Evolutionary conservation across 2,888 invertebrate genomes (phyloP).

Genomic region (Hetaerina titia): DNA sequence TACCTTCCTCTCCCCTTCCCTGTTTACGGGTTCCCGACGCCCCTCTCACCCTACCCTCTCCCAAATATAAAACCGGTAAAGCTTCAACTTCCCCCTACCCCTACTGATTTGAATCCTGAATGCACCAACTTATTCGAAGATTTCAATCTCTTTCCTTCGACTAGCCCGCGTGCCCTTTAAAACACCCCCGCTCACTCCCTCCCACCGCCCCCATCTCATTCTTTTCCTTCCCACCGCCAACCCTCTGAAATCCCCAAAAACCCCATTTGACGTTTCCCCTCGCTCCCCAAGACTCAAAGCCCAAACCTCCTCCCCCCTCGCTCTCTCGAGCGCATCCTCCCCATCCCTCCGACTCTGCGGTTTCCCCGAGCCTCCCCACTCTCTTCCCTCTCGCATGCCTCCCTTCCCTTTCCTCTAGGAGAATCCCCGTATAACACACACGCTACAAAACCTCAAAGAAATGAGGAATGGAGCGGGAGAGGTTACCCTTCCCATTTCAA

Average conservation of each 20-base stretch:
- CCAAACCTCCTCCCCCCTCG: not conserved
- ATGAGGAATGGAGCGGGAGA: not conserved
- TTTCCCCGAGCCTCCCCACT: not conserved
- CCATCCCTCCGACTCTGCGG: not conserved
- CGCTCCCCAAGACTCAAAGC: not conserved
- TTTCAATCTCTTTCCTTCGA: slow-evolving; percentile 14
- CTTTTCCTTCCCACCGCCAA: not conserved
- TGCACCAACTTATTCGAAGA: slow-evolving; percentile 30
- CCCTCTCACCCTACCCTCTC: not conserved
- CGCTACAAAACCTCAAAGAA: not conserved
- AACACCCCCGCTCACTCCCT: not conserved
- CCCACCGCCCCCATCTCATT: not conserved
- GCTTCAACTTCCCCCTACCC: not conserved
- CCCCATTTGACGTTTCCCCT: not conserved
- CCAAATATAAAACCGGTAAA: not conserved
- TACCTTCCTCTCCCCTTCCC: slow-evolving; percentile 5
- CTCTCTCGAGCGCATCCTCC: not conserved
- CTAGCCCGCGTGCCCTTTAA: not conserved
- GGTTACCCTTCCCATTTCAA: not conserved
- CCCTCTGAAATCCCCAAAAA: not conserved
- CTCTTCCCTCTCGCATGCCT: not conserved
- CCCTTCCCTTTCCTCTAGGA: not conserved
- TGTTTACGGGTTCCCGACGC: not conserved
- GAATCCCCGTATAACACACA: not conserved
- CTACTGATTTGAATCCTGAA: slow-evolving; percentile 23